These are phyloP conservation scores for Ailuropoda melanoleuca DNA, from an alignment of 2,113 vertebrate genomes.

Conservation along the genomic window DNA sequence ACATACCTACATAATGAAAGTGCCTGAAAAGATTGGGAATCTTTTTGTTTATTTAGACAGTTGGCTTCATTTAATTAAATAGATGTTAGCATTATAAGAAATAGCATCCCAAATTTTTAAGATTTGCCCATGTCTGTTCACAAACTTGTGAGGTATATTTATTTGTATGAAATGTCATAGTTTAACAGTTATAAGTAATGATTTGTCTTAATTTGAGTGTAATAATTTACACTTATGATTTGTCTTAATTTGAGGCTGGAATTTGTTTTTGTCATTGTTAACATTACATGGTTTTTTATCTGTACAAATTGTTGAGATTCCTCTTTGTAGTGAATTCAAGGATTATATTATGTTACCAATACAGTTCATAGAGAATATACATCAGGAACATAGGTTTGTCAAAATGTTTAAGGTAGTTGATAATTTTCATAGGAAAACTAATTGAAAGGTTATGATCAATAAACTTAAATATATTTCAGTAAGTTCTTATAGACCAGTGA, in stretches of 20 bases:
- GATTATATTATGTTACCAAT: background rate
- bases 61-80: background rate
- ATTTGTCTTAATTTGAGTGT: background rate
- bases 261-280: conserved; percentile 16
- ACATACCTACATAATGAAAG: background rate
- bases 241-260: background rate
- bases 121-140: background rate
- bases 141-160: background rate
- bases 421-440: background rate
- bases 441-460: conserved; percentile 56
- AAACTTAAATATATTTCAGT: conserved; percentile 64
- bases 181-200: background rate
- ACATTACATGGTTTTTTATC: background rate
- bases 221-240: background rate
- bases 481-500: conserved; percentile 68
- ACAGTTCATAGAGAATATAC: conserved; percentile 7
- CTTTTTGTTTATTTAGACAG: background rate
- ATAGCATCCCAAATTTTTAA: background rate
- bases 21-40: background rate
- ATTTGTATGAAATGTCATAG: background rate
- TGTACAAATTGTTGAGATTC: background rate
- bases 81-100: conserved; percentile 33
- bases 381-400: conserved; percentile 39
- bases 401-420: conserved; percentile 60
- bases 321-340: background rate